A percentile compares a stretch with the other conserved stretches of the same genome.
These are phyloP conservation scores for Molorchus minor DNA, from an alignment of 2,888 invertebrate genomes.

Conservation along the genomic window DNA sequence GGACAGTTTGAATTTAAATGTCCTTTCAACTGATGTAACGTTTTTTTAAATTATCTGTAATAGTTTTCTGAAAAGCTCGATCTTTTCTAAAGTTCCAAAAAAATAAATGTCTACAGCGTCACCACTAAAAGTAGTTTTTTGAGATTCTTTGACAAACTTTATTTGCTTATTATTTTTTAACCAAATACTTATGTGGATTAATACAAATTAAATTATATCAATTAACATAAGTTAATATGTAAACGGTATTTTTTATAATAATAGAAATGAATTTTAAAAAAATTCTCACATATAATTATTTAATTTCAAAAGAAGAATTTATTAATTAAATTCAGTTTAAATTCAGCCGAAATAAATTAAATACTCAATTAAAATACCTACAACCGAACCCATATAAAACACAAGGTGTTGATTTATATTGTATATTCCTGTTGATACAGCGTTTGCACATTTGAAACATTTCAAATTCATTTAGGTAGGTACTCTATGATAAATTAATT, in stretches of 20 bases:
- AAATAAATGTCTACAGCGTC: no score
- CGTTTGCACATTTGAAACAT: not conserved
- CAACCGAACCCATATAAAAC: not conserved
- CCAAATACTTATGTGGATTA: no score
- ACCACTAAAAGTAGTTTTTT: no score
- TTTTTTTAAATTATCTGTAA: no score
- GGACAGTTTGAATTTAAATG: no score
- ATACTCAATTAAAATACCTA: slow-evolving; percentile 11
- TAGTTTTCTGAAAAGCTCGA: no score
- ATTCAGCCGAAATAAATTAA: not conserved
- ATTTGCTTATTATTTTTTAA: no score
- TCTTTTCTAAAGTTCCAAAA: no score
- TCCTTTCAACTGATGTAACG: no score
- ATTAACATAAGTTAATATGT: no score
- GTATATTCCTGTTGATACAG: not conserved
- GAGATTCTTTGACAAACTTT: no score
- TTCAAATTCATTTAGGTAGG: not conserved
- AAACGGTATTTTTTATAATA: not conserved
- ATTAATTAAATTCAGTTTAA: slow-evolving; percentile 1
- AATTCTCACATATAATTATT: not conserved
- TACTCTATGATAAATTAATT: not conserved
- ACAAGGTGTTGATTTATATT: not conserved
- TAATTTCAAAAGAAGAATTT: not conserved
- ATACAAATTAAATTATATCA: no score
- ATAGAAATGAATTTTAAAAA: not conserved